Evolutionary conservation across 2,888 invertebrate genomes (phyloP).

Genomic region (Campopleginae sp.): DNA sequence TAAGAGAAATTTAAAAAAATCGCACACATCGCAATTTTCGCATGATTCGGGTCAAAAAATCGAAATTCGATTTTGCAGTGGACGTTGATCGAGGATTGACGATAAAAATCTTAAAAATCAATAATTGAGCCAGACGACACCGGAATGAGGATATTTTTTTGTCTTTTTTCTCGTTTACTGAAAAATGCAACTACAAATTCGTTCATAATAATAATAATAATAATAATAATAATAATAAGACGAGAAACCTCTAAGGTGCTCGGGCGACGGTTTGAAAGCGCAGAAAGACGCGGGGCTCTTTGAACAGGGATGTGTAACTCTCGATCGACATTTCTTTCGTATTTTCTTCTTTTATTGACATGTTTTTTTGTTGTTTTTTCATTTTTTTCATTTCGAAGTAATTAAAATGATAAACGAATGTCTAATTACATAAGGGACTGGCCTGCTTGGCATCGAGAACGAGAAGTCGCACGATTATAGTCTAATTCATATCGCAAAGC

Average conservation of each 20-base stretch:
- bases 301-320: constrained; percentile 20
- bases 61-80: not conserved
- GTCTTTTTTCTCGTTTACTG: constrained; percentile 42
- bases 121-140: constrained; percentile 29
- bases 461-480: constrained; percentile 50
- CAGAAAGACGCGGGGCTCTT: constrained; percentile 26
- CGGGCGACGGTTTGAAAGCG: constrained; percentile 47
- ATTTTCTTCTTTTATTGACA: not conserved
- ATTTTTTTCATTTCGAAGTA: not conserved
- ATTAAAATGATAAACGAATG: constrained; percentile 31
- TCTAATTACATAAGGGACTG: constrained; percentile 1
- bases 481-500: constrained; percentile 42
- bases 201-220: constrained; percentile 37
- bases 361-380: too few relatives aligned
- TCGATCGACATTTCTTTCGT: constrained; percentile 5
- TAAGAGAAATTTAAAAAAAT: not conserved
- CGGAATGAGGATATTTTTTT: constrained; percentile 11
- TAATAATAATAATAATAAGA: constrained; percentile 38
- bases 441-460: constrained; percentile 38
- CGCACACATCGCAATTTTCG: not conserved
- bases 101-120: not conserved
- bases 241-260: constrained; percentile 36
- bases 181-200: constrained; percentile 50
- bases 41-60: not conserved
- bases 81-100: not conserved